Evolutionary conservation across 2,113 vertebrate species (phyloP).

Genomic region (Gorsachius goisagi): DNA sequence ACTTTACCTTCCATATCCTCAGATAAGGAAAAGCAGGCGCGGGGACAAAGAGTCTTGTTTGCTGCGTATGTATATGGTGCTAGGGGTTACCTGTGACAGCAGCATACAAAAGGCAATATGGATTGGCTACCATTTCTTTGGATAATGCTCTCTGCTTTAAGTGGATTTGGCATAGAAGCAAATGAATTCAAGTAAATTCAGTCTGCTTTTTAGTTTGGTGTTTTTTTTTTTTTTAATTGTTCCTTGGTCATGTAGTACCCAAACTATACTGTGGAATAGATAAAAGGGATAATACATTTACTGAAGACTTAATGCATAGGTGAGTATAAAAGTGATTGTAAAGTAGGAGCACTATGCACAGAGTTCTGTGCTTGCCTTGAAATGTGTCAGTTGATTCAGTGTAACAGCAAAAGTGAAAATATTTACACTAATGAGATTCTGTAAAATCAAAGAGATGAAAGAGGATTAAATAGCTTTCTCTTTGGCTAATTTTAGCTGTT

Average conservation of each 20-base stretch:
- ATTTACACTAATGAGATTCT: constrained; percentile 9
- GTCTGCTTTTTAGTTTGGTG: neutral
- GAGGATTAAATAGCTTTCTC: neutral
- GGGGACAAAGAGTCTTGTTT: neutral
- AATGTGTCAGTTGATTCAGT: neutral
- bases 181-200: neutral
- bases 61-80: neutral
- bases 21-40: neutral
- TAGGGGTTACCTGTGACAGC: neutral
- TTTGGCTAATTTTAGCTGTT: neutral
- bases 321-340: neutral
- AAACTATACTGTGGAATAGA: neutral
- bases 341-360: neutral
- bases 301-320: neutral
- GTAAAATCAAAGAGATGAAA: neutral
- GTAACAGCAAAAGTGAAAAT: constrained; percentile 10
- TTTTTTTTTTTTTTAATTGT: neutral
- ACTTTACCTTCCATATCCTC: accelerated
- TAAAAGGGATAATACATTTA: neutral
- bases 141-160: neutral
- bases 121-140: neutral
- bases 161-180: neutral
- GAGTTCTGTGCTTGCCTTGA: neutral
- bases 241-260: neutral
- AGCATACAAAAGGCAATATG: neutral